Conservation (phyloP, 2,113 vertebrate species). For the Vulpes vulpes region DNA sequence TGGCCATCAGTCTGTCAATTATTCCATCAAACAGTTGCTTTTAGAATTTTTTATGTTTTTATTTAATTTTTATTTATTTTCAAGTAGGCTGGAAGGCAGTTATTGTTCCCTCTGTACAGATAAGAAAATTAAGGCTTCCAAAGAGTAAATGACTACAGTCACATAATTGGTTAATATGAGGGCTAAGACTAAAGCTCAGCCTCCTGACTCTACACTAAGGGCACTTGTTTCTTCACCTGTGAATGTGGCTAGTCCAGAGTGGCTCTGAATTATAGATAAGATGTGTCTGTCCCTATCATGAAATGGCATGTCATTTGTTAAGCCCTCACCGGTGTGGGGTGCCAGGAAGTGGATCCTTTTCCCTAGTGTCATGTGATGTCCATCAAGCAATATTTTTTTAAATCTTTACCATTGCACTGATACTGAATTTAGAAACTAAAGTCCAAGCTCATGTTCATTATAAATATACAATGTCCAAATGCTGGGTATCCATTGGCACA, state of each 20-base stretch:
- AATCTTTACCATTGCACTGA: background rate
- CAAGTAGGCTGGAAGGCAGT: background rate
- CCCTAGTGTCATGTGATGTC: background rate
- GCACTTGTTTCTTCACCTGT: background rate
- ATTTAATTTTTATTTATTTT: background rate
- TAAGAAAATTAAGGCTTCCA: background rate
- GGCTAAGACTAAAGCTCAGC: background rate
- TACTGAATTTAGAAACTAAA: background rate
- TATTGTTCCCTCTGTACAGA: background rate
- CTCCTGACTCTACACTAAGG: background rate
- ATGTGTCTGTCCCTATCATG: background rate
- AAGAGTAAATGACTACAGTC: background rate
- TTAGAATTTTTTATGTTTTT: too few relatives aligned
- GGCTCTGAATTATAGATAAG: background rate
- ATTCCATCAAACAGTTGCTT: background rate
- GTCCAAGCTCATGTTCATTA: background rate
- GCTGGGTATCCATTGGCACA: background rate
- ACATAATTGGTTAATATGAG: background rate
- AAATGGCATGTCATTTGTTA: background rate
- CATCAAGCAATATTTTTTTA: background rate
- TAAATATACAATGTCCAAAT: background rate
- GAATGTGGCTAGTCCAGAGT: background rate
- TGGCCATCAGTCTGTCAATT: background rate
- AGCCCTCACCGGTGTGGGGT: background rate
- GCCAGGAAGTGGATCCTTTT: background rate